phyloP scores from a whole-genome alignment of 1,140 invertebrate species.

The Drosophila nikananu region DNA sequence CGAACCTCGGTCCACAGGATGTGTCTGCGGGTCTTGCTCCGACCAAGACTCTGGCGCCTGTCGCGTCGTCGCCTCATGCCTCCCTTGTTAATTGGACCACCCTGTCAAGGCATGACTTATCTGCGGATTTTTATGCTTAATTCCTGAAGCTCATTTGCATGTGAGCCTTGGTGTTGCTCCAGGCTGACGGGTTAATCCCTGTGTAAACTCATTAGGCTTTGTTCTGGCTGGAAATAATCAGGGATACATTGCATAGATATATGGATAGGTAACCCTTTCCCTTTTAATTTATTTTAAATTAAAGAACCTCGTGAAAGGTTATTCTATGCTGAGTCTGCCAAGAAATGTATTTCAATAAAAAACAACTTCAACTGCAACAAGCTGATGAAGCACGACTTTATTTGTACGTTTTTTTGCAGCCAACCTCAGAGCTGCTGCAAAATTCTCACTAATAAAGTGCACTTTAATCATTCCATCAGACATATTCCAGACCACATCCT shows the following conservation, averaged over 20 bases:
- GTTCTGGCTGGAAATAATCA: conserved; percentile 16
- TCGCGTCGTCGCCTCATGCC: conserved; percentile 27
- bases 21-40: conserved; percentile 21
- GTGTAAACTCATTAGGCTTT: conserved; percentile 60
- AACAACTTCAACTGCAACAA: neutral
- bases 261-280: neutral
- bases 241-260: neutral
- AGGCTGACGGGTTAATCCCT: conserved; percentile 68
- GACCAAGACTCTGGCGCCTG: conserved; percentile 50
- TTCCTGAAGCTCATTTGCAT: conserved; percentile 59
- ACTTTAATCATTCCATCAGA: conserved; percentile 65
- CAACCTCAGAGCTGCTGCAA: conserved; percentile 8
- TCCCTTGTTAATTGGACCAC: conserved; percentile 77
- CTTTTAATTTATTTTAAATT: neutral
- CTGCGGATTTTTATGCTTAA: conserved; percentile 54
- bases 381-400: neutral
- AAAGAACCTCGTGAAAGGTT: neutral
- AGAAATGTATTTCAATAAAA: neutral
- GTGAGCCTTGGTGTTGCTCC: conserved; percentile 18
- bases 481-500: conserved; percentile 19
- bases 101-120: conserved; percentile 64
- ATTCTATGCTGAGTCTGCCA: neutral
- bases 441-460: conserved; percentile 68
- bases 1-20: conserved; percentile 44
- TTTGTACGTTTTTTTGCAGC: neutral